Evolutionary conservation across 2,113 vertebrate species (phyloP).

Genomic region (Stictonetta naevosa): DNA sequence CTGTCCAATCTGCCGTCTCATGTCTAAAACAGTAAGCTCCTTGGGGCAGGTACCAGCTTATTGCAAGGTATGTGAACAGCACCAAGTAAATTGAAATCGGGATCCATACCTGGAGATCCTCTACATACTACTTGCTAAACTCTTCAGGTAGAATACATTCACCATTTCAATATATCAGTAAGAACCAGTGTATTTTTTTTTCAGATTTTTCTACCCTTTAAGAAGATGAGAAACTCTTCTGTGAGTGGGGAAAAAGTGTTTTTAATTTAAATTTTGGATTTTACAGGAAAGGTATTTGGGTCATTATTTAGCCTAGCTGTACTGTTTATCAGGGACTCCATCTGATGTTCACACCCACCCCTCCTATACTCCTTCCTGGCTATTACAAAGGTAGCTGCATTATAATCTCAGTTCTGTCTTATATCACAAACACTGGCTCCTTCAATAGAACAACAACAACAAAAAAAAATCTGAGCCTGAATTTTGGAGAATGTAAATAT

Average conservation of each 20-base stretch:
- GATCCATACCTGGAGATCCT: neutral
- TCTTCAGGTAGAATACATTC: neutral
- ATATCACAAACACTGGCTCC: neutral
- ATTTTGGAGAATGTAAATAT: neutral
- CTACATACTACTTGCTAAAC: neutral
- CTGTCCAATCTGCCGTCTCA: neutral
- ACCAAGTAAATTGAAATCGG: neutral
- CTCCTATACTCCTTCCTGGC: neutral
- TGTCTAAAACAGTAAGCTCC: neutral
- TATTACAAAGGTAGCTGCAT: neutral
- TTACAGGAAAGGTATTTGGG: neutral
- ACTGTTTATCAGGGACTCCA: neutral
- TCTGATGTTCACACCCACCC: too few relatives aligned
- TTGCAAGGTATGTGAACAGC: neutral
- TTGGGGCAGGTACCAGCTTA: neutral
- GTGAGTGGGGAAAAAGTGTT: neutral
- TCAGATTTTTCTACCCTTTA: neutral
- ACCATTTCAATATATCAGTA: neutral
- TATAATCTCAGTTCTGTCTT: neutral
- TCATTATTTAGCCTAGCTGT: neutral
- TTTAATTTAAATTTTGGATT: neutral
- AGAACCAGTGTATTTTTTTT: neutral
- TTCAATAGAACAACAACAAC: neutral
- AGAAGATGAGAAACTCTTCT: neutral
- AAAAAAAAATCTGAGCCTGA: neutral